Percentiles rank a stretch among this genome's conserved stretches.
Evolutionary conservation across 2,888 invertebrate genomes (phyloP).

Genomic region (Diaphora mendica): DNA sequence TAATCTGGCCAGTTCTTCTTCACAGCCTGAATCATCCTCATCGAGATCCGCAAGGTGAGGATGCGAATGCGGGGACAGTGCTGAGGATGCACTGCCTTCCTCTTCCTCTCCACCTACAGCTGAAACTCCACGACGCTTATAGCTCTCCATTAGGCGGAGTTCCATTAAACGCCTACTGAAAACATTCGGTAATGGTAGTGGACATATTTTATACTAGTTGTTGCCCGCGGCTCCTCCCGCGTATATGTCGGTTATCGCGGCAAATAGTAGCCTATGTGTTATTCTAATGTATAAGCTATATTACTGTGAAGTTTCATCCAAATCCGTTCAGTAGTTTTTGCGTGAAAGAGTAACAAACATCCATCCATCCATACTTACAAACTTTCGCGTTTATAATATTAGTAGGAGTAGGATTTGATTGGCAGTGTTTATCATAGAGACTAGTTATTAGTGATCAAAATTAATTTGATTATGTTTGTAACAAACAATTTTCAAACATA

Average conservation of each 20-base stretch:
- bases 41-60: constrained; percentile 97
- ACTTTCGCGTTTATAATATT: too few species aligned
- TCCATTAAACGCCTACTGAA: constrained; percentile 86
- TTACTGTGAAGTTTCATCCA: too few species aligned
- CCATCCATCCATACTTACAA: too few species aligned
- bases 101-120: constrained; percentile 85
- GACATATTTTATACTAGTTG: neutral
- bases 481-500: neutral
- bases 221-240: too few species aligned
- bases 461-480: neutral
- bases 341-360: too few species aligned
- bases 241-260: too few species aligned
- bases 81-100: constrained; percentile 96
- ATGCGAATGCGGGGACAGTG: constrained; percentile 96
- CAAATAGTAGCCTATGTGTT: too few species aligned
- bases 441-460: neutral
- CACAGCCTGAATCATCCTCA: constrained; percentile 94
- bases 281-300: too few species aligned
- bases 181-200: neutral
- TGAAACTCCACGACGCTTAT: constrained; percentile 70
- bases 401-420: too few species aligned
- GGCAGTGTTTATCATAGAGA: neutral
- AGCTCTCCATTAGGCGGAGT: constrained; percentile 83
- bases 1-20: constrained; percentile 92
- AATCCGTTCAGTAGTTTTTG: too few species aligned